Percentiles rank a stretch among this genome's conserved stretches.
Conservation (phyloP, 2,888 invertebrate species). For the Epistrophe eligans region DNA sequence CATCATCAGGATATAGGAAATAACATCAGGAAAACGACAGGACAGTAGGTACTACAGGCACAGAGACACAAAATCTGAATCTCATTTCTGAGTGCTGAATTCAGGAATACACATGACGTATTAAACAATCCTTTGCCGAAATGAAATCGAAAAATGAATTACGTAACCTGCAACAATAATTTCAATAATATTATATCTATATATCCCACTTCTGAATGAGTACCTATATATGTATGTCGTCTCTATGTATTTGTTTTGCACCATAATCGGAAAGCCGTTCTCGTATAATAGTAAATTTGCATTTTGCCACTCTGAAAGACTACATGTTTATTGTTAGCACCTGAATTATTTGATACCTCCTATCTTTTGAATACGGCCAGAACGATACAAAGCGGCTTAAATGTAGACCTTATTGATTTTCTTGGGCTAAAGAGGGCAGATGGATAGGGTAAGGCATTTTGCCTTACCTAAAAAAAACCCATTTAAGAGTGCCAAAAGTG, state of each 20-base stretch:
- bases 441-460: too few species aligned
- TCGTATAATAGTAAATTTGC: constrained; percentile 18
- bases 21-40: background rate
- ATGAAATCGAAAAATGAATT: constrained; percentile 55
- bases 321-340: background rate
- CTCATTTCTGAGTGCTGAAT: constrained; percentile 10
- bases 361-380: background rate
- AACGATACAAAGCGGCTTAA: too few species aligned
- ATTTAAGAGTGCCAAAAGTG: too few species aligned
- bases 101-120: constrained; percentile 1
- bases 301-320: constrained; percentile 22
- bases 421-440: too few species aligned
- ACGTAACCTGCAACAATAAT: constrained; percentile 48
- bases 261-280: constrained; percentile 49
- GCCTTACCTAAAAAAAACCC: too few species aligned
- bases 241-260: constrained; percentile 22
- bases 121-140: constrained; percentile 5
- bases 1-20: background rate
- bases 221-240: too few species aligned
- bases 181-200: constrained; percentile 18
- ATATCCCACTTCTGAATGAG: constrained; percentile 25
- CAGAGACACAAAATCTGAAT: constrained; percentile 14
- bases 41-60: background rate
- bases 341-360: background rate
- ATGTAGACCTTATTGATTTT: too few species aligned